Conservation (phyloP, 2,113 vertebrate species). For the Microtus richardsoni region DNA sequence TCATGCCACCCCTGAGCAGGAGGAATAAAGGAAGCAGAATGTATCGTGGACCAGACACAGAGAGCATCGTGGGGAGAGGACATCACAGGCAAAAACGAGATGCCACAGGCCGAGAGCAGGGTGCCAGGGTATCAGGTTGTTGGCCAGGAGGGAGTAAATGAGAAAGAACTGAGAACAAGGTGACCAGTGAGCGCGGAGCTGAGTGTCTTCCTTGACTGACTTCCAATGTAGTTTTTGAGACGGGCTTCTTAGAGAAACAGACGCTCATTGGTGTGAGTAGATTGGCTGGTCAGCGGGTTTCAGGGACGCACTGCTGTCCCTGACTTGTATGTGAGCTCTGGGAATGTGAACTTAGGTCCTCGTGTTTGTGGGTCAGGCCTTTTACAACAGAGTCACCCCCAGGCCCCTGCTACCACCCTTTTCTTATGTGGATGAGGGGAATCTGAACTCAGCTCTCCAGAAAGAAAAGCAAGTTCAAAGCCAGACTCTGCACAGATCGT, state of each 20-base stretch:
- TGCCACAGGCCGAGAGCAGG: background rate
- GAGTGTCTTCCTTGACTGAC: background rate
- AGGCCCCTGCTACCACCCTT: background rate
- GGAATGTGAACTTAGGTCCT: background rate
- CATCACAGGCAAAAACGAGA: background rate
- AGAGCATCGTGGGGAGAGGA: background rate
- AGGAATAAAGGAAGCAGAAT: background rate
- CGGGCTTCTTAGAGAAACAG: background rate
- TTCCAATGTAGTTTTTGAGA: background rate
- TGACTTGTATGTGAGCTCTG: background rate
- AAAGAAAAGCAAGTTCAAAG: background rate
- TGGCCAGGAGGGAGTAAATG: background rate
- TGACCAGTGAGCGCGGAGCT: background rate
- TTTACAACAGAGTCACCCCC: background rate
- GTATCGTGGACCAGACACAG: background rate
- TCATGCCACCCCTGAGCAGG: background rate
- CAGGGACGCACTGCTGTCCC: background rate
- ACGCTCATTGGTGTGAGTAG: background rate
- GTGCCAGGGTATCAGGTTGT: fast-evolving
- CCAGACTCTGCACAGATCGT: too few relatives aligned
- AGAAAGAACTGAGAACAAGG: background rate
- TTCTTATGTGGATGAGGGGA: background rate
- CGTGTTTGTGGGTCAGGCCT: too few relatives aligned
- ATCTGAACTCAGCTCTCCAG: background rate
- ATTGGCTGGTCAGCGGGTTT: background rate